Evolutionary conservation across 2,888 invertebrate genomes (phyloP).

Genomic region (Macaria notata): DNA sequence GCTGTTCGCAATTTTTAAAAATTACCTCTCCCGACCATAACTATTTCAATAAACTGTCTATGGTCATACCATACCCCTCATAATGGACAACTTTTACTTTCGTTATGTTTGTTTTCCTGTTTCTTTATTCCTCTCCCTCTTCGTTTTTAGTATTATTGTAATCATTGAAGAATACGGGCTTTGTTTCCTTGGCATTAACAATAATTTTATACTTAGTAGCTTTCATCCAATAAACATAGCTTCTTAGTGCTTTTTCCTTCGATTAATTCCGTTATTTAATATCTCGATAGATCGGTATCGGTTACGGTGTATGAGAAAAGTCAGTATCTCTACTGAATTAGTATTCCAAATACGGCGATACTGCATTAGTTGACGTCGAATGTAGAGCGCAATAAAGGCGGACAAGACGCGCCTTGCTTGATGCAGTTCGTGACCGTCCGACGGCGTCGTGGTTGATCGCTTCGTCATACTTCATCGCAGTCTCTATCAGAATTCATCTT

Average conservation of each 20-base stretch:
- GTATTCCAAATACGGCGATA: too few species aligned
- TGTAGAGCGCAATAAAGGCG: conserved; percentile 6
- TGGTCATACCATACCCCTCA: conserved; percentile 59
- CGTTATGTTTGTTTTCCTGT: conserved; percentile 62
- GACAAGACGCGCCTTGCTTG: conserved; percentile 29
- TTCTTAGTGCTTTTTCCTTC: conserved; percentile 17
- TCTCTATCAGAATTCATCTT: conserved; percentile 48
- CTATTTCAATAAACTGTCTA: conserved; percentile 78
- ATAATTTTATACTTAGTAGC: conserved; percentile 31
- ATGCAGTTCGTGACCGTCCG: conserved; percentile 38
- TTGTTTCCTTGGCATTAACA: conserved; percentile 46
- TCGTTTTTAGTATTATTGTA: conserved; percentile 52
- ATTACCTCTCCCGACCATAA: conserved; percentile 68
- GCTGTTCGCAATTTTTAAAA: conserved; percentile 73
- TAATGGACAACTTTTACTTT: conserved; percentile 75
- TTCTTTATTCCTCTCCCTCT: conserved; percentile 51
- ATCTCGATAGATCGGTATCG: too few species aligned
- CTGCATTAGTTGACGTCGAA: too few species aligned
- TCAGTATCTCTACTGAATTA: too few species aligned
- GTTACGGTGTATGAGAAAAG: too few species aligned
- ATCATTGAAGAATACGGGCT: conserved; percentile 40
- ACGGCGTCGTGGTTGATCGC: conserved; percentile 37
- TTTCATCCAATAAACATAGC: conserved; percentile 14
- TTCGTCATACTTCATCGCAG: conserved; percentile 47
- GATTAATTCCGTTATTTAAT: background rate